phyloP scores from a whole-genome alignment of 2,113 vertebrate genomes.

The Ploceus nigricollis region DNA sequence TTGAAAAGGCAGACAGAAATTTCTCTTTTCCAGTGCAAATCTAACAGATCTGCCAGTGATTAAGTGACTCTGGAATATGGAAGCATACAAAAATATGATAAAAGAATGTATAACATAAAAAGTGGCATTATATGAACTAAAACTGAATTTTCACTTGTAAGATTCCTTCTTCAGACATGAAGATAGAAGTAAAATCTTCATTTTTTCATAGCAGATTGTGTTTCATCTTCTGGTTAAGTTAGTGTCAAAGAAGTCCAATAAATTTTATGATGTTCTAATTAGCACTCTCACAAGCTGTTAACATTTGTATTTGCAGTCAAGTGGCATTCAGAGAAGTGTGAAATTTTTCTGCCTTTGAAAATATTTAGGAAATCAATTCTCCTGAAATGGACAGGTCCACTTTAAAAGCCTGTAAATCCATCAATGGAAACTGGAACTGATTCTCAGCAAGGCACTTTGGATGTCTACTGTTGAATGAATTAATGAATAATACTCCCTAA shows the following conservation, averaged over 20 bases:
- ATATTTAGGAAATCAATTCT: conserved; percentile 5
- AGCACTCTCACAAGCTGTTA: conserved; percentile 15
- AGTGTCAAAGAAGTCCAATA: neutral
- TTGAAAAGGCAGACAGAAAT: neutral
- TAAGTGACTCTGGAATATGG: neutral
- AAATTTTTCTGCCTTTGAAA: conserved; percentile 35
- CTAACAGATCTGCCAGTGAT: neutral
- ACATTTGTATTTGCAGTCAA: conserved; percentile 29
- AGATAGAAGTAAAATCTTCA: neutral
- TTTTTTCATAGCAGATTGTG: neutral
- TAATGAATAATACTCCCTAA: neutral
- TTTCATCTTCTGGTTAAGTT: conserved; percentile 6
- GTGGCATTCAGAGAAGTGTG: conserved; percentile 16
- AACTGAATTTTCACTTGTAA: neutral
- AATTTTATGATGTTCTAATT: conserved; percentile 46
- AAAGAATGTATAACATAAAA: neutral
- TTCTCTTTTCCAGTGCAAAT: neutral
- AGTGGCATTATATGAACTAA: neutral
- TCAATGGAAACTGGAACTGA: neutral
- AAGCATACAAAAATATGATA: neutral
- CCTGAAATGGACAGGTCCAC: neutral
- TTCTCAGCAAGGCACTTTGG: neutral
- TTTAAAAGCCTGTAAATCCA: neutral
- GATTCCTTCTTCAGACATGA: neutral
- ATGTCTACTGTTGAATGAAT: neutral